These are phyloP conservation scores for Sebastes matsubarae DNA, from an alignment of 2,797 vertebrate species.

Conservation along the genomic window DNA sequence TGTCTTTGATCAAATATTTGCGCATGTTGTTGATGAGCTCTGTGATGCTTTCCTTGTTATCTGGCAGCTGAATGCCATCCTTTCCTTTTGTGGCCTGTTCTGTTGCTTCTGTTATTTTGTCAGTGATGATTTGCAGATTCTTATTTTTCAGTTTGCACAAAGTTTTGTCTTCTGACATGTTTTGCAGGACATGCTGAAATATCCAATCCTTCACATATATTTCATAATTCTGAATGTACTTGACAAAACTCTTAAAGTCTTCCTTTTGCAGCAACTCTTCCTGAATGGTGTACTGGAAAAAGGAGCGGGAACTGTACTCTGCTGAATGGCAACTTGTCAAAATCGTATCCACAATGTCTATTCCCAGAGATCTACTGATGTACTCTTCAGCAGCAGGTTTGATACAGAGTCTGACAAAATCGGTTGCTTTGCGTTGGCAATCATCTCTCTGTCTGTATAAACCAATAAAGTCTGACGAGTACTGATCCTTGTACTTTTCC, in stretches of 20 bases:
- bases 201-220: slow-evolving; percentile 68
- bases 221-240: slow-evolving; percentile 57
- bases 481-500: slow-evolving; percentile 37
- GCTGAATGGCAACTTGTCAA: slow-evolving; percentile 33
- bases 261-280: slow-evolving; percentile 49
- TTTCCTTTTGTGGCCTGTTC: background rate
- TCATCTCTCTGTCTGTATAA: background rate
- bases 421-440: slow-evolving; percentile 51
- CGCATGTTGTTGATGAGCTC: slow-evolving; percentile 47
- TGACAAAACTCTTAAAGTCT: slow-evolving; percentile 6
- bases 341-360: slow-evolving; percentile 67
- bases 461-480: slow-evolving; percentile 44
- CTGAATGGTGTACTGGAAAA: slow-evolving; percentile 66
- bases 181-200: slow-evolving; percentile 4
- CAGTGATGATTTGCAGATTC: slow-evolving; percentile 14
- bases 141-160: slow-evolving; percentile 40
- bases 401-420: slow-evolving; percentile 62
- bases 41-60: slow-evolving; percentile 28
- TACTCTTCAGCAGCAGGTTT: slow-evolving; percentile 61
- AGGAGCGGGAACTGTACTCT: slow-evolving; percentile 55
- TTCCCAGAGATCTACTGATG: slow-evolving; percentile 61
- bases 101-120: slow-evolving; percentile 40
- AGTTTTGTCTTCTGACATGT: slow-evolving; percentile 13
- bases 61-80: slow-evolving; percentile 8
- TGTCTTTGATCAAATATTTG: slow-evolving; percentile 36